These are phyloP conservation scores for Mamestra brassicae DNA, from an alignment of 2,888 invertebrate genomes.

Conservation along the genomic window DNA sequence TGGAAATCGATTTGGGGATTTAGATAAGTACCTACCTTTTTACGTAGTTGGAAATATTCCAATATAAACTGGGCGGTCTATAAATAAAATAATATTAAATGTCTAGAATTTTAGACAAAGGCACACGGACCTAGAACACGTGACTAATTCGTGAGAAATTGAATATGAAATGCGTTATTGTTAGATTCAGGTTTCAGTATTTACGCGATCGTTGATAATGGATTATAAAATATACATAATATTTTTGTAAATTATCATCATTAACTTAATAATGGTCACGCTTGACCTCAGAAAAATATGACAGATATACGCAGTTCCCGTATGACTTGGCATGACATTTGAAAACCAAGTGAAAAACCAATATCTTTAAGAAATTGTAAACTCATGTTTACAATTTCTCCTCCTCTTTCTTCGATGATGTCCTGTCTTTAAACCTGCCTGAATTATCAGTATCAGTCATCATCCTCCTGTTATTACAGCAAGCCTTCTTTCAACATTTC, in stretches of 20 bases:
- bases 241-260: slow-evolving; percentile 4
- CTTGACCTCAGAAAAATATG: slow-evolving; percentile 8
- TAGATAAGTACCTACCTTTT: slow-evolving; percentile 7
- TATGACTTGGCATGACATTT: background rate
- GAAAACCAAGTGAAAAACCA: background rate
- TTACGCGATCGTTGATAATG: background rate
- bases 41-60: background rate
- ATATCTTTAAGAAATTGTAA: background rate
- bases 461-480: background rate
- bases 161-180: background rate
- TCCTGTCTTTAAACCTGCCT: background rate
- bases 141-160: slow-evolving; percentile 7
- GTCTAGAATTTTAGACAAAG: background rate
- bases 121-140: background rate
- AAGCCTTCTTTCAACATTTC: background rate
- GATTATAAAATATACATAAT: background rate
- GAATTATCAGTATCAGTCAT: background rate
- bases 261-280: background rate
- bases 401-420: background rate
- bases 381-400: background rate
- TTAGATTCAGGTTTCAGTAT: slow-evolving; percentile 4
- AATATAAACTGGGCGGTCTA: background rate
- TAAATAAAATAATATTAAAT: background rate
- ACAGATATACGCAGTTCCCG: background rate
- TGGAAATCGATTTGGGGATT: slow-evolving; percentile 14